Evolutionary conservation across 1,140 invertebrate species (phyloP), one percentile per base, ranked within the genome.

Genomic region (Forficula auricularia): DNA sequence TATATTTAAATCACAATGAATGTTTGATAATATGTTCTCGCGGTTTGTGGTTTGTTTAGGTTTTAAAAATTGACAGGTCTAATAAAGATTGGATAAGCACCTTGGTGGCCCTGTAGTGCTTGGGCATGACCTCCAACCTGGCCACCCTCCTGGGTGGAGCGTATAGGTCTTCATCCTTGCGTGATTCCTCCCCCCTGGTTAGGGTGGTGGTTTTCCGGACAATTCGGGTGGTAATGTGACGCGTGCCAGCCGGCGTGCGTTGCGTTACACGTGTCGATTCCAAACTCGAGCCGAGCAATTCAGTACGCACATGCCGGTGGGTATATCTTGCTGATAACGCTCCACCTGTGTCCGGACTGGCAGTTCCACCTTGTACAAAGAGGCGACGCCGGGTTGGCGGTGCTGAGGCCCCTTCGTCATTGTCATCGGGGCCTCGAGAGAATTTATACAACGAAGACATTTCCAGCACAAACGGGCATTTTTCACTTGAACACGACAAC

Each of bases 181-280:
- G 22, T 27, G 22, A 27, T 56, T 88, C 82, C 53, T 91, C 85
- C 16, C 84, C 86, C 2, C 84, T 68, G 13, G 84, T 87, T 40
- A 91, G 57, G 1, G 87, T 90, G 7, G 87, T 92, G 45, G 88
- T 87, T 60, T 90, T 91, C 37, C 84, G 70, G 4, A 90, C 75
- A 45, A 90, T 83, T 50, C 82, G 74, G 18, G 85, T 85, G 12
- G 85, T 89, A 42, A 89, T 84, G 43, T 78, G 69, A 38, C 79
- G 69, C 49, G 77, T 75, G 39, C 76, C 82, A 59, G 70, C 82
- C 52, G 74, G 75, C 47, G 70, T 75, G 54, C 71, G 74, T 63
- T 72, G 75, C 56, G 77, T 82, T 50, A 81, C 75, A 60, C 82
- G 82, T 37, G 75, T 79, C 47, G 80, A 81, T 57, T 84, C 79